phyloP scores from a whole-genome alignment of 1,140 invertebrate species.

The Spodoptera litura region DNA sequence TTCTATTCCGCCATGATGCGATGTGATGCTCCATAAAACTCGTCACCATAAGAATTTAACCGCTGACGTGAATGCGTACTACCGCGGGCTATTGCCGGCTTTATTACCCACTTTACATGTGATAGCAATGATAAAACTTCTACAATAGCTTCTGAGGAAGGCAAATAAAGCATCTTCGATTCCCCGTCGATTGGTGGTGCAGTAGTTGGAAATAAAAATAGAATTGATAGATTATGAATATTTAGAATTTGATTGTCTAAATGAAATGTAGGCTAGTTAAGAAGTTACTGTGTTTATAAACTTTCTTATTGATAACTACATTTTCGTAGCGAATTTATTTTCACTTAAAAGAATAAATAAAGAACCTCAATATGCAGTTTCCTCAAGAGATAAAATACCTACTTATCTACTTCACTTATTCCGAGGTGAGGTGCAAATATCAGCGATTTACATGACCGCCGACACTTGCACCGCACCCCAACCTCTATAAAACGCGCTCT shows the following conservation, averaged over 20 bases:
- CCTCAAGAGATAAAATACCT: too few relatives aligned
- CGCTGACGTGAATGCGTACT: conserved; percentile 7
- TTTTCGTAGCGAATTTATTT: too few relatives aligned
- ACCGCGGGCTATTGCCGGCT: not conserved
- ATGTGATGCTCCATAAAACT: conserved; percentile 11
- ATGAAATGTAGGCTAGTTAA: not conserved
- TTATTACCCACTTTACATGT: conserved; percentile 26
- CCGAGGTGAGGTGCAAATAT: too few relatives aligned
- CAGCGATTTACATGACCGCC: not conserved
- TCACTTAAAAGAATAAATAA: too few relatives aligned
- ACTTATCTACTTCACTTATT: too few relatives aligned
- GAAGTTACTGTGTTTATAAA: too few relatives aligned
- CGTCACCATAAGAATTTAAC: conserved; percentile 17
- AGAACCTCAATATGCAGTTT: too few relatives aligned
- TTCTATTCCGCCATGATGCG: conserved; percentile 1
- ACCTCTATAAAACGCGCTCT: conserved; percentile 13
- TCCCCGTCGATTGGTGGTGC: not conserved
- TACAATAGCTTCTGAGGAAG: not conserved
- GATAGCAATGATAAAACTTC: conserved; percentile 18
- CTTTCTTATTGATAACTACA: too few relatives aligned
- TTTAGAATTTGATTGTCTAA: not conserved
- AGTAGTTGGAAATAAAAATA: not conserved
- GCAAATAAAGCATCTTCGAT: conserved; percentile 21
- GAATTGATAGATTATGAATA: not conserved
- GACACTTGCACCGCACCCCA: not conserved